phyloP scores from a whole-genome alignment of 2,888 invertebrate species.

The Stramonita haemastoma region DNA sequence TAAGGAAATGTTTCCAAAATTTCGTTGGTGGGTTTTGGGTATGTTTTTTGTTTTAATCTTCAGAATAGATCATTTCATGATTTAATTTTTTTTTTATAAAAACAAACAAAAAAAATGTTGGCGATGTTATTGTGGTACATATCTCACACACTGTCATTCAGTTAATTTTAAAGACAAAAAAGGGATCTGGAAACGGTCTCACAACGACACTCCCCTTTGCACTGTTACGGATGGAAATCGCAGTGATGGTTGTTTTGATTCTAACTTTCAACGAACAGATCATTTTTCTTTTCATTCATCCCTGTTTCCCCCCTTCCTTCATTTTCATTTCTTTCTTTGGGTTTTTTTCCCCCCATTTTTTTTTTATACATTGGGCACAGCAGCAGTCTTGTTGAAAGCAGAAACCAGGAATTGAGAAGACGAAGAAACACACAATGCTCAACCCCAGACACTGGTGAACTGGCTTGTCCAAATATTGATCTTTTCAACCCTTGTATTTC shows the following conservation, averaged over 20 bases:
- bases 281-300: slow-evolving; percentile 12
- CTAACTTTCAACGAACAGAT: slow-evolving; percentile 8
- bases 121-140: neutral
- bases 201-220: neutral
- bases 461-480: neutral
- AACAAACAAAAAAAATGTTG: neutral
- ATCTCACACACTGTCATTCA: neutral
- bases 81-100: too few species aligned
- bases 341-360: neutral
- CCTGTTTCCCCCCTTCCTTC: neutral
- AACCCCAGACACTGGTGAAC: neutral
- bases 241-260: neutral
- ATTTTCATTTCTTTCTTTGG: neutral
- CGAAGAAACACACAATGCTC: slow-evolving; percentile 14
- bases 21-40: too few species aligned
- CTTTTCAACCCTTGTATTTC: neutral
- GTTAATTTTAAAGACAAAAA: neutral
- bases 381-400: neutral
- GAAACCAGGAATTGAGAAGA: neutral
- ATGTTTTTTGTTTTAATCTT: too few species aligned
- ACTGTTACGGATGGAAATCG: slow-evolving; percentile 5
- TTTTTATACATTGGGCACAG: neutral
- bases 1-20: too few species aligned
- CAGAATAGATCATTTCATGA: too few species aligned
- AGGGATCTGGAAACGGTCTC: neutral